Base-by-base conservation (phyloP, 2,113 vertebrate genomes). In the Arizona elegans region DNA sequence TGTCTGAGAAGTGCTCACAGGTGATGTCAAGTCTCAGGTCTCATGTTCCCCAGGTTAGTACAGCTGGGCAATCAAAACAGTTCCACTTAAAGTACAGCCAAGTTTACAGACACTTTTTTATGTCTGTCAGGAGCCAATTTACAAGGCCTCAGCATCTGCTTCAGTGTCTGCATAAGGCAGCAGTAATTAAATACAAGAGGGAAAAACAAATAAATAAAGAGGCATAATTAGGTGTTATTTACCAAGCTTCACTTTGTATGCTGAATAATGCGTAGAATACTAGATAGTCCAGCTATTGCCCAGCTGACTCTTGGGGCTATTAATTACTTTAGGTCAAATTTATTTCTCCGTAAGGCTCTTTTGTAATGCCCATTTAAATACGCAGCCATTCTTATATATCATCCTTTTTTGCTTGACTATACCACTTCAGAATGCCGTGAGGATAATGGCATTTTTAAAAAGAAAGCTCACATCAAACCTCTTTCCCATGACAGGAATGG, bases 171-270 rank as follows among this genome's bases (percentile, higher is more conserved):
- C 2, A 19, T 11, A 89, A 56, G 87, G 59, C 86, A 88, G 65
- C 47, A 65, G 50, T 92, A 65, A 92, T 92, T 89, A 89, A 81
- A 89, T 47, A 89, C 52, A 92, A 56, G 23, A 81, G 62, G 56
- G 55, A 59, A 33, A 52, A 89, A 21, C 43, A 89, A 81, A 81
- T n/a, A 88, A 88, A 87, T 88, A 70, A 88, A 92, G 17, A 65
- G 21, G 54, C 52, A 50, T 15, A 38, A 55, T 62, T 50, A 92
- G 47, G n/a, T 55, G 33, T 29, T 21, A 24, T 87, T 23, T 65
- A 92, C 47, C 7, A 47, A 87, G 90, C 33, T 55, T 47, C 26
- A 52, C 24, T 86, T 85, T 75, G 29, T 50, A 86, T 17, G 8
- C 23, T 87, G 87, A 23, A 21, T 23, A 65, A 87, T 62, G 23